phyloP scores from a whole-genome alignment of 53 echinoderm and acorn worm genomes.

The Paelopatides confundens region DNA sequence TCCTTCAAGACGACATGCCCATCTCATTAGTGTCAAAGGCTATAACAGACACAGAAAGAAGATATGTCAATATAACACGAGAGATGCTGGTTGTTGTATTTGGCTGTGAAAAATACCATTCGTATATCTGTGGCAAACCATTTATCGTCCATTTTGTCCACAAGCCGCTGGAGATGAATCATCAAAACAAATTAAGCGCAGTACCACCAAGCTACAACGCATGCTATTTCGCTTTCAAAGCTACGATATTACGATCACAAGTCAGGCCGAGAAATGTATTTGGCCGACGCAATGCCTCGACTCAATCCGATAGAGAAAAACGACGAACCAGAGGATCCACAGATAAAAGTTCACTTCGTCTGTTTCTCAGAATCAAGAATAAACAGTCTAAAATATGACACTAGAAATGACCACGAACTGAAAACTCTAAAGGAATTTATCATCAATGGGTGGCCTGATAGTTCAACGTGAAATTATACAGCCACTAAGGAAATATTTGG shows the following conservation, averaged over 20 bases:
- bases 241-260: conserved; percentile 65
- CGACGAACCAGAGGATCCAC: background rate
- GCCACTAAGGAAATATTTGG: conserved; percentile 44
- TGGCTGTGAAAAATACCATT: conserved; percentile 76
- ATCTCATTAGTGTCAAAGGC: conserved; percentile 58
- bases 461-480: conserved; percentile 44
- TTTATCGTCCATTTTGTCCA: conserved; percentile 69
- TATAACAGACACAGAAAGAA: conserved; percentile 66
- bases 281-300: conserved; percentile 65
- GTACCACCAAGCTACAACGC: conserved; percentile 67
- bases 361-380: conserved; percentile 63
- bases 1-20: conserved; percentile 58
- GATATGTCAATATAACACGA: conserved; percentile 78
- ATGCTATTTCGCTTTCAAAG: conserved; percentile 52
- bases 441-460: conserved; percentile 69
- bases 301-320: conserved; percentile 46
- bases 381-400: conserved; percentile 46
- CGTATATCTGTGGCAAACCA: conserved; percentile 70
- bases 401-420: conserved; percentile 63
- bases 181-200: conserved; percentile 59
- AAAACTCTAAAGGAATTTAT: conserved; percentile 59
- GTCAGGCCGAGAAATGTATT: conserved; percentile 61
- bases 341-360: conserved; percentile 51
- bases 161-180: conserved; percentile 74
- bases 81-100: conserved; percentile 72